phyloP scores from a whole-genome alignment of 23 tunicate genomes.

The Styela clava region DNA sequence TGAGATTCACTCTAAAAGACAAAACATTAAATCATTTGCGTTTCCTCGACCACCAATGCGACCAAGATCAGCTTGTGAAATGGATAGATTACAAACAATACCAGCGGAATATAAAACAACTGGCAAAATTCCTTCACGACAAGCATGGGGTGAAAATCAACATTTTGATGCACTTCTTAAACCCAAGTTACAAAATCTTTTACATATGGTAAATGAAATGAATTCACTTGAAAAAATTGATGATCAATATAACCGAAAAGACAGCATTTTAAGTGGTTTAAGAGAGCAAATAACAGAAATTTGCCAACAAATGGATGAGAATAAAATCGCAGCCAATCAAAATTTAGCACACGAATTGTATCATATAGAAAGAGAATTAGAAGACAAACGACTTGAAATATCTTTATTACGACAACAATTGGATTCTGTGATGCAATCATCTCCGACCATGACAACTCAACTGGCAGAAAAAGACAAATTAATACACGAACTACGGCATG shows the following conservation, averaged over 20 bases:
- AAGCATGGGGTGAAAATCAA: slow-evolving; percentile 15
- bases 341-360: slow-evolving; percentile 50
- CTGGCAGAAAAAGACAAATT: slow-evolving; percentile 58
- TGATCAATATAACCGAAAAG: slow-evolving; percentile 26
- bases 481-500: slow-evolving; percentile 46
- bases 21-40: slow-evolving; percentile 3
- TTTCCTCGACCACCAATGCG: slow-evolving; percentile 18
- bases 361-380: slow-evolving; percentile 60
- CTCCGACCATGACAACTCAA: slow-evolving; percentile 73
- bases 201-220: slow-evolving; percentile 77
- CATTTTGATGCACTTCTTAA: background rate
- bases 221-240: slow-evolving; percentile 56
- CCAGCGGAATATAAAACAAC: background rate
- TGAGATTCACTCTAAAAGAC: background rate
- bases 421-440: slow-evolving; percentile 28
- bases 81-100: background rate
- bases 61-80: slow-evolving; percentile 27
- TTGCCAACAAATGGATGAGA: slow-evolving; percentile 28
- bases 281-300: slow-evolving; percentile 51
- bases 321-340: slow-evolving; percentile 25
- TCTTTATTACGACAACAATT: slow-evolving; percentile 47
- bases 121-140: background rate
- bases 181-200: slow-evolving; percentile 52
- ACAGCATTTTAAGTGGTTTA: slow-evolving; percentile 30
- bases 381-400: slow-evolving; percentile 42